Conservation (phyloP, 2,113 vertebrate genomes). For the Megaceryle torquata region DNA sequence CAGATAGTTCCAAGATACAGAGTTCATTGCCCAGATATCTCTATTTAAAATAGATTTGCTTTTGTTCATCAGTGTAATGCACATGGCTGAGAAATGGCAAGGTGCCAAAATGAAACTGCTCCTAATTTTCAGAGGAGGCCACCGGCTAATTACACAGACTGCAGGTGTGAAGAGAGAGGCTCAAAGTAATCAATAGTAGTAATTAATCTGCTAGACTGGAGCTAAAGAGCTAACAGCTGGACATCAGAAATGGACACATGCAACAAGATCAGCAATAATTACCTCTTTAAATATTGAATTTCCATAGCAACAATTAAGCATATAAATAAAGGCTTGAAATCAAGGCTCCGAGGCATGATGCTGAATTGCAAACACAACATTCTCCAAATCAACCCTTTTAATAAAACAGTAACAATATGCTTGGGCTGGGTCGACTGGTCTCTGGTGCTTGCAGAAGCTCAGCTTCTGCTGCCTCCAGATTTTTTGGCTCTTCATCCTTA, state of each 20-base stretch:
- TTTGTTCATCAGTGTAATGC: slow-evolving; percentile 78
- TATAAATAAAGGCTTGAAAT: slow-evolving; percentile 81
- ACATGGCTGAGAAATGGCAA: slow-evolving; percentile 82
- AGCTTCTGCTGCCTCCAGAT: slow-evolving; percentile 29
- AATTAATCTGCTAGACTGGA: slow-evolving; percentile 88
- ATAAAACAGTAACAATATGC: slow-evolving; percentile 75
- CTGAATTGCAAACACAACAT: slow-evolving; percentile 73
- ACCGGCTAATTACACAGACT: slow-evolving; percentile 84
- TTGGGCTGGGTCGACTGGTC: slow-evolving; percentile 44
- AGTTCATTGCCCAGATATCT: slow-evolving; percentile 78
- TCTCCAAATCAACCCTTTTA: slow-evolving; percentile 73
- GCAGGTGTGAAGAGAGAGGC: slow-evolving; percentile 87
- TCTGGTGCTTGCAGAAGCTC: slow-evolving; percentile 18
- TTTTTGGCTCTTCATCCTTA: slow-evolving; percentile 26
- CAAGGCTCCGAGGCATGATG: slow-evolving; percentile 73
- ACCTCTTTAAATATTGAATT: slow-evolving; percentile 89
- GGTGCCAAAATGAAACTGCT: slow-evolving; percentile 83
- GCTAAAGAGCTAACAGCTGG: slow-evolving; percentile 89
- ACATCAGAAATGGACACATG: slow-evolving; percentile 87
- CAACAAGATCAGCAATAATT: slow-evolving; percentile 88
- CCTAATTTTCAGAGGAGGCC: slow-evolving; percentile 85
- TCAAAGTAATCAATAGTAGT: slow-evolving; percentile 88
- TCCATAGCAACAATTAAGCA: slow-evolving; percentile 86
- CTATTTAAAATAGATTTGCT: slow-evolving; percentile 82
- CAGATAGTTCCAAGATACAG: slow-evolving; percentile 72